Percentiles rank a stretch among this genome's conserved stretches.
These are phyloP conservation scores for Paracyclopina nana DNA, from an alignment of 1,140 invertebrate species.

Conservation along the genomic window DNA sequence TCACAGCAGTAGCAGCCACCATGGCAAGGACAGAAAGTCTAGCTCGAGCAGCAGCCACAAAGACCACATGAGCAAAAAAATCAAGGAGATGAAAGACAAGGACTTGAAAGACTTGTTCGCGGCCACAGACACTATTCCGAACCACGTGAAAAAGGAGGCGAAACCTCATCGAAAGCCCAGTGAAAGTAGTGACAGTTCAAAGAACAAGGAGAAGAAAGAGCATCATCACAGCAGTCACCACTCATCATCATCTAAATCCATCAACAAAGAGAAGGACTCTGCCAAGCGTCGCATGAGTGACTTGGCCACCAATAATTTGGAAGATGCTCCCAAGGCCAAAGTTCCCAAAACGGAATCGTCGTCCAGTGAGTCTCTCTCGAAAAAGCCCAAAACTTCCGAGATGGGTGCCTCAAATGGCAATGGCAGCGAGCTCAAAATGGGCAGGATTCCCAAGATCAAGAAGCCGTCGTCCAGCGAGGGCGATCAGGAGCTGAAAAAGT, in stretches of 20 bases:
- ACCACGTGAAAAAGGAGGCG: background rate
- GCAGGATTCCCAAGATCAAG: constrained; percentile 12
- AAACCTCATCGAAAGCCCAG: background rate
- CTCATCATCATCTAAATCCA: background rate
- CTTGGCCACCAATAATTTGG: no score
- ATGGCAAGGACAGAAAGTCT: background rate
- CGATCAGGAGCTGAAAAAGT: background rate
- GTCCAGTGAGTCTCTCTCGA: no score
- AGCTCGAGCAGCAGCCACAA: background rate
- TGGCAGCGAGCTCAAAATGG: background rate
- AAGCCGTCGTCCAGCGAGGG: background rate
- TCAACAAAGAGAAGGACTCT: background rate
- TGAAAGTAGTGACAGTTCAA: background rate
- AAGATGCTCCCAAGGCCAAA: no score
- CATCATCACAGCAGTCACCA: background rate
- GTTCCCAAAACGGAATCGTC: background rate
- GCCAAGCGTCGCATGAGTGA: no score
- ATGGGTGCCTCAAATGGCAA: no score
- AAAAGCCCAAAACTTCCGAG: no score
- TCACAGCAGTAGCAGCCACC: background rate
- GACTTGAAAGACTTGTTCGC: background rate
- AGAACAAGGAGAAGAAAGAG: no score
- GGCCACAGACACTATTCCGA: constrained; percentile 1
- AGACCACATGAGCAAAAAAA: constrained; percentile 6
- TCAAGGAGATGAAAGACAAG: background rate